Conservation (phyloP, 2,113 vertebrate species). For the Bucco capensis region DNA sequence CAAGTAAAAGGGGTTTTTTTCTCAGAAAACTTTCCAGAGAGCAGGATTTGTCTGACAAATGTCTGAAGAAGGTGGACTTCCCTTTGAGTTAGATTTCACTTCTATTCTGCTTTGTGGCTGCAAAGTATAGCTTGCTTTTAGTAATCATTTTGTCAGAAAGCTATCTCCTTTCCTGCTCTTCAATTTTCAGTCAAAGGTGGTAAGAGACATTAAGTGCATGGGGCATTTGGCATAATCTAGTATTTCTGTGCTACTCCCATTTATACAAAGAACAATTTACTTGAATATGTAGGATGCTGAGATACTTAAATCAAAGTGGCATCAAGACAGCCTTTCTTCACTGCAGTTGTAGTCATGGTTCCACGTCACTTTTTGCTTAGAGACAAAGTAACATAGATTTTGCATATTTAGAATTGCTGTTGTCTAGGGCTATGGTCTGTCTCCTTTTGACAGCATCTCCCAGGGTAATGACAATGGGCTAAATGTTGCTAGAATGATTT, state of each 20-base stretch:
- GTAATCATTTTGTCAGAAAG: background rate
- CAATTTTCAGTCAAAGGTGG: background rate
- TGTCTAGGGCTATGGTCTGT: background rate
- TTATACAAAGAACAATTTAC: background rate
- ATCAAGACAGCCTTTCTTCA: background rate
- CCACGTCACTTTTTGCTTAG: background rate
- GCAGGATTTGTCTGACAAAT: background rate
- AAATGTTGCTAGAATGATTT: background rate
- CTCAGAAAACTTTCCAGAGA: background rate
- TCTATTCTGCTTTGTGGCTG: background rate
- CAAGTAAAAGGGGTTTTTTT: background rate
- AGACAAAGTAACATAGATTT: background rate
- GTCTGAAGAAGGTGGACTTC: background rate
- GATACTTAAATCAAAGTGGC: background rate
- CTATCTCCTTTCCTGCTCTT: background rate
- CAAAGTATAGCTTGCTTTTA: background rate
- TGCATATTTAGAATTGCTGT: background rate
- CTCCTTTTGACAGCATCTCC: background rate
- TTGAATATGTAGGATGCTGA: background rate
- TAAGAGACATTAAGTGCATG: background rate
- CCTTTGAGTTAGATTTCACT: background rate
- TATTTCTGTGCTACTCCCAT: background rate
- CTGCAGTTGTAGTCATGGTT: background rate
- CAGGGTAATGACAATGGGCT: background rate
- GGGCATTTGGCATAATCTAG: background rate